Evolutionary conservation across 2,797 vertebrate genomes (phyloP).

Genomic region (Clarias pachynema): DNA sequence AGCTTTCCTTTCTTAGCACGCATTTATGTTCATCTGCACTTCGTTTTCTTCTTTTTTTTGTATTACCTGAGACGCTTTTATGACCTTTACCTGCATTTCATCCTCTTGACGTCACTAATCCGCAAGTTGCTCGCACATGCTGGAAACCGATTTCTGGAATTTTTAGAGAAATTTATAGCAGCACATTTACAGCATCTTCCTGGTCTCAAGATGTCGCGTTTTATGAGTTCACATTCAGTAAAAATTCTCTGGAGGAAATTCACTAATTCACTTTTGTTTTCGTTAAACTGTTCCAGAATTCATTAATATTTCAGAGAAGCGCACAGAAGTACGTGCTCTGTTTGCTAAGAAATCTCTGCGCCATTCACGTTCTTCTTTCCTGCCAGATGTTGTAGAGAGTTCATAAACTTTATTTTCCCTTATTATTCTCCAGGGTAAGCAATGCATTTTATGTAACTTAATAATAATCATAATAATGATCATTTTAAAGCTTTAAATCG

Average conservation of each 20-base stretch:
- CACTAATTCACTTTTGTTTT: background rate
- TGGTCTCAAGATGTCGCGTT: constrained; percentile 30
- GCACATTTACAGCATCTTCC: constrained; percentile 40
- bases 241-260: background rate
- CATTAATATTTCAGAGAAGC: background rate
- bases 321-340: background rate
- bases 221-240: background rate
- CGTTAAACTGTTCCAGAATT: background rate
- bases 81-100: constrained; percentile 28
- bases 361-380: background rate
- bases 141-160: constrained; percentile 6
- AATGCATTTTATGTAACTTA: background rate
- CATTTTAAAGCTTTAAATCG: background rate
- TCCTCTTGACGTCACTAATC: constrained; percentile 8
- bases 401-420: background rate
- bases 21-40: background rate
- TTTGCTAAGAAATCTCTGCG: background rate
- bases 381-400: constrained; percentile 10
- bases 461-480: background rate
- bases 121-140: constrained; percentile 20
- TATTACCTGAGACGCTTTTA: background rate
- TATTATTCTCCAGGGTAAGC: background rate
- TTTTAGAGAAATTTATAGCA: constrained; percentile 41
- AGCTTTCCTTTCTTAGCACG: background rate
- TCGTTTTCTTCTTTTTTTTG: background rate